Conservation (phyloP, 2,888 invertebrate genomes). For the Hetaerina titia region DNA sequence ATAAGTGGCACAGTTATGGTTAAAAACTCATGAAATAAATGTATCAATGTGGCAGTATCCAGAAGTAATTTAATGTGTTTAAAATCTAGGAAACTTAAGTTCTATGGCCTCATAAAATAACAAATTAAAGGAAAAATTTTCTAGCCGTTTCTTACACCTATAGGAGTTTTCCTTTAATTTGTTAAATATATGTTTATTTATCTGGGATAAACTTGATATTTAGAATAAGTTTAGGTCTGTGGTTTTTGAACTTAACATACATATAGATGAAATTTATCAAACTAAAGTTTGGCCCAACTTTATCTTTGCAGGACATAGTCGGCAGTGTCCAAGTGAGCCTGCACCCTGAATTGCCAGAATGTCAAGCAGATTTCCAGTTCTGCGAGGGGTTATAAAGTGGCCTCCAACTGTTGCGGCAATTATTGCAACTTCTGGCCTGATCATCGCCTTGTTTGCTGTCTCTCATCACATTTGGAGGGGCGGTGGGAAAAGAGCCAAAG, state of each 20-base stretch:
- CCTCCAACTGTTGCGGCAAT: background rate
- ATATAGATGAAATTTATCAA: background rate
- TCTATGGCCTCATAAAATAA: too few relatives aligned
- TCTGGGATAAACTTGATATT: background rate
- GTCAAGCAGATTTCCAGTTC: background rate
- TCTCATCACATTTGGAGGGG: slow-evolving; percentile 54
- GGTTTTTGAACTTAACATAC: background rate
- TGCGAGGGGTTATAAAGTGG: slow-evolving; percentile 41
- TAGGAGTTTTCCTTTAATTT: background rate
- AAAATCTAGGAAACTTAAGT: too few relatives aligned
- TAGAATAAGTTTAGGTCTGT: background rate
- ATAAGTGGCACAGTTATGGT: too few relatives aligned
- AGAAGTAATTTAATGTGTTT: too few relatives aligned
- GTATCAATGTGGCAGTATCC: too few relatives aligned
- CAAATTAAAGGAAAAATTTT: too few relatives aligned
- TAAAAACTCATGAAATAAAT: too few relatives aligned
- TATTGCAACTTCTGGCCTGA: slow-evolving; percentile 35
- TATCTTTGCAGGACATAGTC: slow-evolving; percentile 12
- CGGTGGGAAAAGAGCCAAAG: slow-evolving; percentile 34
- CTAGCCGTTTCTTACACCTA: too few relatives aligned
- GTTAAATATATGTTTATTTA: background rate
- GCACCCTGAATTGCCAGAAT: slow-evolving; percentile 49
- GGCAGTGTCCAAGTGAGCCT: slow-evolving; percentile 48
- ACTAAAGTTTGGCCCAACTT: background rate
- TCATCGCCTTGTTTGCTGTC: slow-evolving; percentile 3